Evolutionary conservation across 2,797 vertebrate species (phyloP).

Genomic region (Gadopsis marmoratus): DNA sequence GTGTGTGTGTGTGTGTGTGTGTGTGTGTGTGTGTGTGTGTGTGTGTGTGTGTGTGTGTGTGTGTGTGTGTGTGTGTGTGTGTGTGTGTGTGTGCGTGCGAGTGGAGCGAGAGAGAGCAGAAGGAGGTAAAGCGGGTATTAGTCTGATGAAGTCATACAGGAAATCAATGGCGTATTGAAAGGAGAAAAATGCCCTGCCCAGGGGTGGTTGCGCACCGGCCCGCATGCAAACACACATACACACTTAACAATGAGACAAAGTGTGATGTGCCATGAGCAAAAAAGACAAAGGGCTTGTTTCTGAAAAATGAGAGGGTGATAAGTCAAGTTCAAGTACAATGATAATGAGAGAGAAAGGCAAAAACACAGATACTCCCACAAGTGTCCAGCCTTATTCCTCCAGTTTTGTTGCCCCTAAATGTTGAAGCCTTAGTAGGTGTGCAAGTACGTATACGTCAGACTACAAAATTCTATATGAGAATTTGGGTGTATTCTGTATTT

Average conservation of each 20-base stretch:
- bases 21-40: conserved; percentile 40
- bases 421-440: conserved; percentile 6
- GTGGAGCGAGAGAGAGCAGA: conserved; percentile 80
- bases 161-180: conserved; percentile 97
- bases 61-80: no score
- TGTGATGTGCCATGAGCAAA: conserved; percentile 76
- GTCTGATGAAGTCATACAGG: conserved; percentile 96
- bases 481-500: conserved; percentile 57
- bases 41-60: neutral
- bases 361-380: conserved; percentile 10
- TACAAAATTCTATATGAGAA: conserved; percentile 40
- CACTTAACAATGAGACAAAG: conserved; percentile 76
- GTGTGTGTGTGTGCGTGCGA: no score
- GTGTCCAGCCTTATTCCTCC: conserved; percentile 10
- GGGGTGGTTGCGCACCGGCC: conserved; percentile 80
- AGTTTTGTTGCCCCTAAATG: conserved; percentile 21
- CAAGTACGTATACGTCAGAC: conserved; percentile 17
- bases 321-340: conserved; percentile 63
- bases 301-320: conserved; percentile 72
- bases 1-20: conserved; percentile 23
- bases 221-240: conserved; percentile 79
- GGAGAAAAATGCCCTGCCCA: conserved; percentile 86
- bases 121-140: conserved; percentile 91
- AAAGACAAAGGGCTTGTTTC: conserved; percentile 61
- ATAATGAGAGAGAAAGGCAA: conserved; percentile 45